Percentiles rank a stretch among this genome's conserved stretches.
Evolutionary conservation across 2,113 vertebrate species (phyloP).

Genomic region (Lethenteron camtschaticum): DNA sequence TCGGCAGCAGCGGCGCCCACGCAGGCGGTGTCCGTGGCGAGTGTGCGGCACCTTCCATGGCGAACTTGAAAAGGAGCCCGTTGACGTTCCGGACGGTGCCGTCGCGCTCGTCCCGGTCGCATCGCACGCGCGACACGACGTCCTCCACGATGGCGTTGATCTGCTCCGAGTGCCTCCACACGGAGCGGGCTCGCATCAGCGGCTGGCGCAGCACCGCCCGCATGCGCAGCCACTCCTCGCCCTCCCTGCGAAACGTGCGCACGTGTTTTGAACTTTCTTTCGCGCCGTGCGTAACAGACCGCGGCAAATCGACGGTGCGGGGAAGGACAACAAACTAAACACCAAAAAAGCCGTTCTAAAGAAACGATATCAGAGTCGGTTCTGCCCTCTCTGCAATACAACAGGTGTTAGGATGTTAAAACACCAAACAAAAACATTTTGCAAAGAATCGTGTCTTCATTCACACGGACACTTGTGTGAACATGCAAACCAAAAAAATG

Average conservation of each 20-base stretch:
- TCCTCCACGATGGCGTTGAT: constrained; percentile 50
- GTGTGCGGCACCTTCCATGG: constrained; percentile 58
- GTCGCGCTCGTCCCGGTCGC: constrained; percentile 31
- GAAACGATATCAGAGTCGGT: too few relatives aligned
- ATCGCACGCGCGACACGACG: constrained; percentile 38
- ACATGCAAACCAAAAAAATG: too few relatives aligned
- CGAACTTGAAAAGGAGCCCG: constrained; percentile 73
- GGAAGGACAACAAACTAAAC: too few relatives aligned
- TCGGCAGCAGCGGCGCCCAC: background rate
- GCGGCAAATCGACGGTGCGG: too few relatives aligned
- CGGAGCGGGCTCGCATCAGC: constrained; percentile 55
- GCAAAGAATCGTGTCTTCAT: too few relatives aligned
- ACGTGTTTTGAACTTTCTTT: too few relatives aligned
- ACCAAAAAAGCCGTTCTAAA: too few relatives aligned
- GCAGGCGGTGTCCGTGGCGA: background rate
- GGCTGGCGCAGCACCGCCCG: constrained; percentile 57
- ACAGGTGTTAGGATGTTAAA: too few relatives aligned
- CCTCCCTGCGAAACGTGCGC: constrained; percentile 30
- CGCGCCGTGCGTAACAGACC: too few relatives aligned
- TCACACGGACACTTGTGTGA: too few relatives aligned
- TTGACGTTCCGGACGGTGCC: constrained; percentile 49
- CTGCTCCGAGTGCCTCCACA: constrained; percentile 42
- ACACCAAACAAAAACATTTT: too few relatives aligned
- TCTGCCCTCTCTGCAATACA: too few relatives aligned
- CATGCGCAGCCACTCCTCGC: constrained; percentile 67